phyloP scores from a whole-genome alignment of 1,140 invertebrate species.

The Procambarus virginalis region DNA sequence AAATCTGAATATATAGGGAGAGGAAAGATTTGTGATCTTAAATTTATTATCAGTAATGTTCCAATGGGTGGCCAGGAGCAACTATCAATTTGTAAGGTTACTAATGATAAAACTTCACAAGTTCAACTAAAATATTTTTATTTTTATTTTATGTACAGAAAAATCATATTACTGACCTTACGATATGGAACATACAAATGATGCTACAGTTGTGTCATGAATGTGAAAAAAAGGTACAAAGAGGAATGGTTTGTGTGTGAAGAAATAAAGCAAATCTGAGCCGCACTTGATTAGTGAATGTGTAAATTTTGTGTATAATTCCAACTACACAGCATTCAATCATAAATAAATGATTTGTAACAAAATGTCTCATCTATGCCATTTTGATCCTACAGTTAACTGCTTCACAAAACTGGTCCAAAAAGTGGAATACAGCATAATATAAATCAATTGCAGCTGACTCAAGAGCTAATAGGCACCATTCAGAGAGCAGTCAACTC shows the following conservation, averaged over 20 bases:
- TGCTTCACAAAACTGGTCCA: background rate
- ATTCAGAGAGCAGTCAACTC: conserved; percentile 29
- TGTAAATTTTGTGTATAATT: conserved; percentile 13
- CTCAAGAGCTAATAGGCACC: conserved; percentile 20
- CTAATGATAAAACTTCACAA: background rate
- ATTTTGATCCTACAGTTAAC: background rate
- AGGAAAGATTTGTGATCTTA: no score
- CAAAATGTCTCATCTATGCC: background rate
- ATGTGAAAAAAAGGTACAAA: conserved; percentile 40
- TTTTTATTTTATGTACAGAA: conserved; percentile 53
- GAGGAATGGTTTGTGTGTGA: conserved; percentile 42
- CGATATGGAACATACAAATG: conserved; percentile 20
- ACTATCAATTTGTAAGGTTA: background rate
- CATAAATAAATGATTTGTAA: background rate
- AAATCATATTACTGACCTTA: conserved; percentile 19
- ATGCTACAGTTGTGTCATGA: conserved; percentile 31
- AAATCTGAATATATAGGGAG: background rate
- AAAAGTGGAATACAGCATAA: background rate
- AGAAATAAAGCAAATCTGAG: conserved; percentile 6
- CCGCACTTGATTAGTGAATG: conserved; percentile 8
- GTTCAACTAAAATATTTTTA: conserved; percentile 47
- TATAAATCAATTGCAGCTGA: background rate
- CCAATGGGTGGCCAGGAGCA: no score
- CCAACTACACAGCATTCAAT: background rate
- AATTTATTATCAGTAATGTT: no score